These are phyloP conservation scores for Chlorops oryzae DNA, from an alignment of 1,140 invertebrate genomes.

Conservation along the genomic window DNA sequence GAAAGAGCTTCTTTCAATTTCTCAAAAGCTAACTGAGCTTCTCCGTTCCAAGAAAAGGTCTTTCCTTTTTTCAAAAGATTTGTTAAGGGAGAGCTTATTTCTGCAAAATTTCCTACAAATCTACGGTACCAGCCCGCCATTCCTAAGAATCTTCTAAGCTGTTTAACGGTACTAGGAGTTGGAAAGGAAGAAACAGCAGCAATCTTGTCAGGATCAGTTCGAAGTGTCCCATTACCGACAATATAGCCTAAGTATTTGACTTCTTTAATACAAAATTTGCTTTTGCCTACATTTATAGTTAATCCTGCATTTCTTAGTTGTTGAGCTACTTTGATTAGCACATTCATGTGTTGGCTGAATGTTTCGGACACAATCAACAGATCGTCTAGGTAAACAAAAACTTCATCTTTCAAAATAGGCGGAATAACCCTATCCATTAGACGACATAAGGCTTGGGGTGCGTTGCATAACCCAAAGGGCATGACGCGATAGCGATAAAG, in stretches of 20 bases:
- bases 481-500: conserved; percentile 8
- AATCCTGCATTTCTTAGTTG: conserved; percentile 5
- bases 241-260: conserved; percentile 10
- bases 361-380: conserved; percentile 8
- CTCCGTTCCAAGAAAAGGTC: neutral
- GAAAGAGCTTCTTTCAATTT: neutral
- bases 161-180: neutral
- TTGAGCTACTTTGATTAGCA: conserved; percentile 3
- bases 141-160: conserved; percentile 3
- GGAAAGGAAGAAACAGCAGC: neutral
- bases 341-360: conserved; percentile 2
- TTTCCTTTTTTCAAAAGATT: neutral
- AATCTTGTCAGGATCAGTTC: conserved; percentile 23
- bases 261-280: conserved; percentile 43
- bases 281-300: conserved; percentile 16
- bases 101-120: conserved; percentile 2
- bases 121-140: conserved; percentile 2
- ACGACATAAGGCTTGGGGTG: neutral
- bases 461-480: conserved; percentile 9
- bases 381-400: conserved; percentile 15
- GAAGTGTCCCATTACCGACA: conserved; percentile 25
- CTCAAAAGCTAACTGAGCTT: conserved; percentile 2
- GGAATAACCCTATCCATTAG: conserved; percentile 10
- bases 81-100: neutral
- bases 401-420: conserved; percentile 5